Evolutionary conservation across 2,888 invertebrate genomes (phyloP).

Genomic region (Chrysolina americana): DNA sequence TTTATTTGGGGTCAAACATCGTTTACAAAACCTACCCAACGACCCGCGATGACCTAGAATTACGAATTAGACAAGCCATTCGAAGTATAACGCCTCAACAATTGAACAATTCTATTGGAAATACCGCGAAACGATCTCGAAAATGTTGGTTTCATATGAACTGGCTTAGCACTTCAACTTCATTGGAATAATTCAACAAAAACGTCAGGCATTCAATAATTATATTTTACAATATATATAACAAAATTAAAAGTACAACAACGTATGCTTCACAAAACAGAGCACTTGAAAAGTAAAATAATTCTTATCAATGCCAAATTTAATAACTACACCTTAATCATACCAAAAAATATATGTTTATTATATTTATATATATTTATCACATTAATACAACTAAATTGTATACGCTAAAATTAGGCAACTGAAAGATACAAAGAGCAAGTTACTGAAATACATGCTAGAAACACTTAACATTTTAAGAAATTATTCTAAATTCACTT

Average conservation of each 20-base stretch:
- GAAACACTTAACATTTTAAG: background rate
- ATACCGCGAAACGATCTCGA: too few species aligned
- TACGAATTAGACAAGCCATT: too few species aligned
- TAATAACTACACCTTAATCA: constrained; percentile 26
- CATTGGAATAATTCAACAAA: background rate
- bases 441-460: constrained; percentile 25
- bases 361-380: constrained; percentile 37
- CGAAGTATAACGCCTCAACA: too few species aligned
- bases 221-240: constrained; percentile 36
- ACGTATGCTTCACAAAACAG: constrained; percentile 16
- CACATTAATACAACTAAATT: constrained; percentile 45
- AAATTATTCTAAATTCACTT: background rate
- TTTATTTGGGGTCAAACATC: too few species aligned
- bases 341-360: constrained; percentile 33
- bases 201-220: constrained; percentile 19
- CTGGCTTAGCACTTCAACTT: too few species aligned
- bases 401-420: constrained; percentile 34
- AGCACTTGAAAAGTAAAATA: constrained; percentile 18
- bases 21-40: too few species aligned
- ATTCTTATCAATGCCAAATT: constrained; percentile 16
- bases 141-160: too few species aligned
- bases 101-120: too few species aligned
- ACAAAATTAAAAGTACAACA: constrained; percentile 25
- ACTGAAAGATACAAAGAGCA: constrained; percentile 18
- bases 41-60: too few species aligned